A percentile compares a stretch with the other conserved stretches of the same genome.
These are phyloP conservation scores for Neomonachus schauinslandi DNA, from an alignment of 2,113 vertebrate genomes.

Conservation along the genomic window DNA sequence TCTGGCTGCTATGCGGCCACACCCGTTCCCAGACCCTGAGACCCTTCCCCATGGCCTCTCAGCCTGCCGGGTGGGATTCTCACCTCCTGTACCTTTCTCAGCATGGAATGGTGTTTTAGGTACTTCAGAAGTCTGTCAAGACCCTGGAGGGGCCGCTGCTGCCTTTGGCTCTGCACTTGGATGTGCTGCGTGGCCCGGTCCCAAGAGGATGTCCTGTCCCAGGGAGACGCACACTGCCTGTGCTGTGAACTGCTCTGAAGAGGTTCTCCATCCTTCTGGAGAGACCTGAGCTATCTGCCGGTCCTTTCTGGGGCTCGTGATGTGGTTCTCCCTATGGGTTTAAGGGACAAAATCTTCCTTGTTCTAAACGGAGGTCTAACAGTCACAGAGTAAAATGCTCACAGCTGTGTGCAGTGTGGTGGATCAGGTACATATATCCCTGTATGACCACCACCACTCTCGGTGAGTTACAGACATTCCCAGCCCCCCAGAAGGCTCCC, in stretches of 20 bases:
- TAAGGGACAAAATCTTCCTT: neutral
- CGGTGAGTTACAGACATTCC: neutral
- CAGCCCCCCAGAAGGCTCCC: neutral
- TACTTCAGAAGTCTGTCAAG: neutral
- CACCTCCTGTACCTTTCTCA: neutral
- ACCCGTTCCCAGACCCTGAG: neutral
- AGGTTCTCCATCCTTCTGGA: neutral
- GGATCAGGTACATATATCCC: fast-evolving
- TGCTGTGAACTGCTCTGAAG: no score
- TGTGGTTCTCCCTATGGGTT: neutral
- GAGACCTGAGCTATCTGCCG: fast-evolving
- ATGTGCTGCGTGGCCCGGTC: neutral
- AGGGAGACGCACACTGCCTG: no score
- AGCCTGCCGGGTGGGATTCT: fast-evolving
- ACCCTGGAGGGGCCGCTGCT: neutral
- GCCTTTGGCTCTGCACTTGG: neutral
- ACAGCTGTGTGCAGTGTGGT: fast-evolving
- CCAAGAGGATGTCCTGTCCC: neutral
- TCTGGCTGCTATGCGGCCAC: no score
- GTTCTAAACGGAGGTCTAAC: fast-evolving
- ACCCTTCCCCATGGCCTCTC: neutral
- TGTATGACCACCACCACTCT: neutral
- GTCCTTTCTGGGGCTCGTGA: neutral
- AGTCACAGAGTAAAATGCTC: no score
- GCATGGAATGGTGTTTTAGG: no score